Percentiles rank a stretch among this genome's conserved stretches.
These are phyloP conservation scores for Gracilinanus agilis DNA, from an alignment of 2,113 vertebrate species.

Conservation along the genomic window DNA sequence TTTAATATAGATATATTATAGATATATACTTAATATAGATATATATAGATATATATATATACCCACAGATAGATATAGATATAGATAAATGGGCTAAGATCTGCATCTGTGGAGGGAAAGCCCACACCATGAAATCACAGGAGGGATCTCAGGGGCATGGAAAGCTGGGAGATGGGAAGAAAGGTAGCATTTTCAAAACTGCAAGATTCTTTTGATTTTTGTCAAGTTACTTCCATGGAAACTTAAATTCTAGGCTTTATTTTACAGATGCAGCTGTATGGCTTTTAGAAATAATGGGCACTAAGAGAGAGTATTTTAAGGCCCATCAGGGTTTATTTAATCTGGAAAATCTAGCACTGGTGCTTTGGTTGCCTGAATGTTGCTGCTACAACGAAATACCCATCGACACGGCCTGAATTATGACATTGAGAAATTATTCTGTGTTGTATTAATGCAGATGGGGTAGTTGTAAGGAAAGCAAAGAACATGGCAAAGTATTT, in stretches of 20 bases:
- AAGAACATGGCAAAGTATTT: constrained; percentile 27
- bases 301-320: constrained; percentile 64
- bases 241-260: constrained; percentile 8
- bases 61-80: too few species aligned
- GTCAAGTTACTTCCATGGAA: background rate
- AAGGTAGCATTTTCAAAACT: background rate
- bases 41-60: too few species aligned
- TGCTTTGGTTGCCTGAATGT: constrained; percentile 51
- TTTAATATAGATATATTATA: too few species aligned
- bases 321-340: constrained; percentile 28
- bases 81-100: background rate
- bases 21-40: too few species aligned
- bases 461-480: constrained; percentile 45
- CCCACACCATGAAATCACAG: background rate
- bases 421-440: constrained; percentile 66
- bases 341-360: constrained; percentile 69
- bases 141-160: background rate
- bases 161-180: background rate
- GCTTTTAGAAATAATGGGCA: background rate
- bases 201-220: background rate
- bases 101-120: background rate
- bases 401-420: constrained; percentile 68
- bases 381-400: constrained; percentile 63
- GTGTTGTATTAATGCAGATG: background rate
- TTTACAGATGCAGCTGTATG: background rate